Evolutionary conservation across 2,113 vertebrate genomes (phyloP).

Genomic region (Sclerurus mexicanus): DNA sequence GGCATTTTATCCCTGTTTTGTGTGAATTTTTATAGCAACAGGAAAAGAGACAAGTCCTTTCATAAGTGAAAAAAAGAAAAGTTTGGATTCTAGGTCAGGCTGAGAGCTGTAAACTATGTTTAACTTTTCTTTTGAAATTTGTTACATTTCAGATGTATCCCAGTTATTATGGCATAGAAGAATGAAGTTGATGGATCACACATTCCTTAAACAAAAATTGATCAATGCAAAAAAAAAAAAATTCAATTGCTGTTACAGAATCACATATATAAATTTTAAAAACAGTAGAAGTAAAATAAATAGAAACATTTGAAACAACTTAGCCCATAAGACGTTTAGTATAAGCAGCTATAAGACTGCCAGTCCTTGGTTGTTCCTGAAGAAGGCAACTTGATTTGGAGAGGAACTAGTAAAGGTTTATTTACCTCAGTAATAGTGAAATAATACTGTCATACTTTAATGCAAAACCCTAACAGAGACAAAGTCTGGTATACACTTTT

Average conservation of each 20-base stretch:
- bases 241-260: not conserved
- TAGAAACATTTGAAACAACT: not conserved
- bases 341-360: not conserved
- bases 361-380: not conserved
- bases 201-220: not conserved
- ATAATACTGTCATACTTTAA: not conserved
- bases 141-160: not conserved
- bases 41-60: not conserved
- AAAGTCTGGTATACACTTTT: not conserved
- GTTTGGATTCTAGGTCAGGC: not conserved
- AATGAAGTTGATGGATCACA: not conserved
- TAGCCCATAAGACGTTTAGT: not conserved
- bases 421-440: not conserved
- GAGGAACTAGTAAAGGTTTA: not conserved
- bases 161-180: not conserved
- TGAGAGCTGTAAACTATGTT: not conserved
- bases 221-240: not conserved
- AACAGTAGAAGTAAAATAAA: not conserved
- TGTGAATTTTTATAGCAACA: not conserved
- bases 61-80: not conserved
- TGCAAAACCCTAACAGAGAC: not conserved
- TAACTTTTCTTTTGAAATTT: not conserved
- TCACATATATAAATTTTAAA: not conserved
- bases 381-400: not conserved
- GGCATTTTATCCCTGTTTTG: not conserved